Conservation (phyloP, 1,140 invertebrate species). For the Heliconius himera region DNA sequence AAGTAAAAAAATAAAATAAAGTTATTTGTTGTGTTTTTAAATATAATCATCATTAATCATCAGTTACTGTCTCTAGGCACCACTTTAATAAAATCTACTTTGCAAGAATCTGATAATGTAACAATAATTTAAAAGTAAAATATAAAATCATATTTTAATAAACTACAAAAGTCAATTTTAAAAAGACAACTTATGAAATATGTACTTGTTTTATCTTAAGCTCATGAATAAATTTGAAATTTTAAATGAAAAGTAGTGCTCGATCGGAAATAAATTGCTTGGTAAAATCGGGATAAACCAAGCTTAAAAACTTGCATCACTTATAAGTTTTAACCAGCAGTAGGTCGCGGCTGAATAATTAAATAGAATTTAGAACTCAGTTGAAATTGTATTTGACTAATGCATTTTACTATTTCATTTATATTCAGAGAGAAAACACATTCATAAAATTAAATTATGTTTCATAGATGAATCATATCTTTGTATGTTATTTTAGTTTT, state of each 20-base stretch:
- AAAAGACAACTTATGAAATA: background rate
- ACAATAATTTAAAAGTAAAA: background rate
- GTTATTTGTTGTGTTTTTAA: no score
- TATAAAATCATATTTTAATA: background rate
- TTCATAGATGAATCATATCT: no score
- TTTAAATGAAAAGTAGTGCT: conserved; percentile 14
- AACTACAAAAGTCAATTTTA: background rate
- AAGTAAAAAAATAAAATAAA: no score
- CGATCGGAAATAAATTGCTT: conserved; percentile 20
- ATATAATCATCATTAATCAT: no score
- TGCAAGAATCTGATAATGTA: no score
- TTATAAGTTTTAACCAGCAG: background rate
- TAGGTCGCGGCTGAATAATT: conserved; percentile 6
- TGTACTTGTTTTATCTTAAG: background rate
- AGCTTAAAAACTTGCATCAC: conserved; percentile 23
- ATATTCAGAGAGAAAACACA: background rate
- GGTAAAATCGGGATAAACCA: conserved; percentile 20
- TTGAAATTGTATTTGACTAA: conserved; percentile 1
- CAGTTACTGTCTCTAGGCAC: no score
- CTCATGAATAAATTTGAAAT: conserved; percentile 13
- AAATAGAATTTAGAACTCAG: background rate
- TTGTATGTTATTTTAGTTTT: no score
- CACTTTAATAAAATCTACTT: no score
- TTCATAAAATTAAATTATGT: background rate
- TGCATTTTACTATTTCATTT: background rate